These are phyloP conservation scores for Amorpha juglandis DNA, from an alignment of 2,888 invertebrate genomes.

Conservation along the genomic window DNA sequence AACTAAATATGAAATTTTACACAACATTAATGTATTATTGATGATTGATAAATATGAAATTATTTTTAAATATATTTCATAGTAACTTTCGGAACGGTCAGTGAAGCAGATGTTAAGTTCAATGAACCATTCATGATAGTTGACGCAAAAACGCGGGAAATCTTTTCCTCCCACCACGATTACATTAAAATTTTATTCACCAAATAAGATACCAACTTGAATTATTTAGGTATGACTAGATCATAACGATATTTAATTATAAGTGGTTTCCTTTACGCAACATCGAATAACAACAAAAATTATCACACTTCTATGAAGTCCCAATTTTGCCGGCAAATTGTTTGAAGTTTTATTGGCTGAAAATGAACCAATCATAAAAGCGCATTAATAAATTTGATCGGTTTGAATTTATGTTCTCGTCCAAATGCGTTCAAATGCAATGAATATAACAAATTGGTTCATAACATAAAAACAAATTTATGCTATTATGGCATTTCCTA, in stretches of 20 bases:
- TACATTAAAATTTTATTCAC: neutral
- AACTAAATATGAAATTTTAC: neutral
- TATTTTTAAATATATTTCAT: neutral
- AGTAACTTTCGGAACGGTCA: conserved; percentile 32
- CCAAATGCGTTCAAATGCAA: too few relatives aligned
- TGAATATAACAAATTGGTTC: too few relatives aligned
- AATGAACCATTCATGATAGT: conserved; percentile 39
- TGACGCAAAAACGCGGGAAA: conserved; percentile 43
- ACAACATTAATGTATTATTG: neutral
- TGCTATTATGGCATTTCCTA: too few relatives aligned
- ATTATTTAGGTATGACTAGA: neutral
- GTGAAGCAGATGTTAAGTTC: conserved; percentile 37
- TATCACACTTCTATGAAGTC: too few relatives aligned
- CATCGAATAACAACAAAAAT: too few relatives aligned
- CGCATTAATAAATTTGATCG: neutral
- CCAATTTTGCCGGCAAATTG: conserved; percentile 7
- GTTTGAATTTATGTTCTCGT: too few relatives aligned
- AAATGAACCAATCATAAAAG: conserved; percentile 3
- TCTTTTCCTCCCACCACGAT: conserved; percentile 25
- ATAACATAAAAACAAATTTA: too few relatives aligned
- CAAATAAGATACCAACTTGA: neutral
- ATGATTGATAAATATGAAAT: neutral
- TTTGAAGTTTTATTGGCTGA: neutral
- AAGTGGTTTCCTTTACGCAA: too few relatives aligned
- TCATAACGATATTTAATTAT: neutral